phyloP scores from a whole-genome alignment of 2,113 vertebrate genomes.

The Xiphophorus hellerii region DNA sequence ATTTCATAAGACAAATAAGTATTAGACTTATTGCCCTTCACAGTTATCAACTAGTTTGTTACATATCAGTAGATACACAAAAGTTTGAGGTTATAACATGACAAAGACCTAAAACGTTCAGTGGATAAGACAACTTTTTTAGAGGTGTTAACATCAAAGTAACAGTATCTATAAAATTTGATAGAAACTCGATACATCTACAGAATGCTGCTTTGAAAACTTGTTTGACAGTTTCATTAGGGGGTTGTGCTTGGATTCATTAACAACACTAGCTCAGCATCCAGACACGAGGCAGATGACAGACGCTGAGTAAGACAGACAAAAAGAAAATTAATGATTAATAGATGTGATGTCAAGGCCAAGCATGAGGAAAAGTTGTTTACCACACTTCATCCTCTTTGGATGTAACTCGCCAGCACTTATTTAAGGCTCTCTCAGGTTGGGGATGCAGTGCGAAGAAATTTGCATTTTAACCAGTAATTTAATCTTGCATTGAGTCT shows the following conservation, averaged over 20 bases:
- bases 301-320: conserved; percentile 24
- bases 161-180: too few species aligned
- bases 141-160: too few species aligned
- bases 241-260: conserved; percentile 23
- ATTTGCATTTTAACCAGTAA: conserved; percentile 61
- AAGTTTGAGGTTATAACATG: too few species aligned
- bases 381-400: conserved; percentile 28
- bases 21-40: too few species aligned
- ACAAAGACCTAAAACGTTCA: too few species aligned
- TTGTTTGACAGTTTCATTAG: conserved; percentile 53
- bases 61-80: too few species aligned
- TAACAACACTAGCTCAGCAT: conserved; percentile 59
- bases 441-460: conserved; percentile 2
- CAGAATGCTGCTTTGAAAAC: conserved; percentile 38
- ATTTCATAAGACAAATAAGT: too few species aligned
- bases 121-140: too few species aligned
- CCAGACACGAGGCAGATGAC: conserved; percentile 46
- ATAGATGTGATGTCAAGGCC: conserved; percentile 47
- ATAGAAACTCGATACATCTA: not conserved
- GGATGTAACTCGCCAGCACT: conserved; percentile 44
- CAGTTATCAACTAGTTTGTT: too few species aligned
- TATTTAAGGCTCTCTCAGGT: conserved; percentile 23
- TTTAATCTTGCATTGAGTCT: conserved; percentile 48
- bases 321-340: conserved; percentile 51
- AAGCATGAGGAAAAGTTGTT: conserved; percentile 49